A percentile compares a stretch with the other conserved stretches of the same genome.
Evolutionary conservation across 2,888 invertebrate species (phyloP).

Genomic region (Ormyrus thymus): DNA sequence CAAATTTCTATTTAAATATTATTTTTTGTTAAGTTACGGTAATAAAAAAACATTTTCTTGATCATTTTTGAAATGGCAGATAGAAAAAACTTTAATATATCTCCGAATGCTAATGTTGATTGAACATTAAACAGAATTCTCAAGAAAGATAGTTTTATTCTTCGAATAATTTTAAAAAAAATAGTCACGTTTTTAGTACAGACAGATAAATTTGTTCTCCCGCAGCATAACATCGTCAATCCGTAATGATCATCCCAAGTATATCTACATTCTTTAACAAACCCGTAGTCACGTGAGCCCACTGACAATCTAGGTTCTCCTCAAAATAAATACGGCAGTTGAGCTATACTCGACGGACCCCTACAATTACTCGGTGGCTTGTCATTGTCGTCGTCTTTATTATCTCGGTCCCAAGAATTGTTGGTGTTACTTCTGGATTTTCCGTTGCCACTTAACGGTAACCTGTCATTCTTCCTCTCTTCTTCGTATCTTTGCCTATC

Average conservation of each 20-base stretch:
- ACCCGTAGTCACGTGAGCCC: neutral
- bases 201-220: neutral
- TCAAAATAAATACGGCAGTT: constrained; percentile 66
- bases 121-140: too few relatives aligned
- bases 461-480: constrained; percentile 65
- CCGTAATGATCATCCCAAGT: constrained; percentile 16
- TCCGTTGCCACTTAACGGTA: constrained; percentile 56
- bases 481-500: constrained; percentile 66
- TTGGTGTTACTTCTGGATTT: constrained; percentile 23
- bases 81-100: too few relatives aligned
- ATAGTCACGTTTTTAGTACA: neutral
- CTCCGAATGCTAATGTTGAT: too few relatives aligned
- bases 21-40: neutral
- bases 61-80: neutral
- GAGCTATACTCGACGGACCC: constrained; percentile 71
- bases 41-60: neutral
- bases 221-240: constrained; percentile 35
- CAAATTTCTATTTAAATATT: too few relatives aligned
- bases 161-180: neutral
- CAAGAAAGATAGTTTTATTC: too few relatives aligned
- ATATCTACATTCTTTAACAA: neutral
- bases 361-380: constrained; percentile 77
- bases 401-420: constrained; percentile 51
- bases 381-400: constrained; percentile 65
- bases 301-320: neutral